Evolutionary conservation across 1,140 invertebrate species (phyloP).

Genomic region (Zaprionus capensis): DNA sequence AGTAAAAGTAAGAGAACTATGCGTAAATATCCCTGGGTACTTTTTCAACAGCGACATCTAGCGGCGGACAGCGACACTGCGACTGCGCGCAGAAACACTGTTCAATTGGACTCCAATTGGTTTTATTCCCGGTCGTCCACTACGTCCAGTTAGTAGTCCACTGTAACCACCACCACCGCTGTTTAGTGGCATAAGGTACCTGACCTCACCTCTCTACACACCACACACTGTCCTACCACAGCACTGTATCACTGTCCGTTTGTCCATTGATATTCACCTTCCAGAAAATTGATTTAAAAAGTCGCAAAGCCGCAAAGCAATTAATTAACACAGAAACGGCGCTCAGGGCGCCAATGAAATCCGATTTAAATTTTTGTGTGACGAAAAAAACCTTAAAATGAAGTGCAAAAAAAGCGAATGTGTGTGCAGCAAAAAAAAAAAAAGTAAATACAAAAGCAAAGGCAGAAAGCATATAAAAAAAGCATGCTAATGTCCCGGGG

Average conservation of each 20-base stretch:
- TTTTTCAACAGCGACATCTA: constrained; percentile 44
- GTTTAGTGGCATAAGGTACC: not conserved
- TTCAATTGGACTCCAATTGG: not conserved
- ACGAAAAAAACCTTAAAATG: constrained; percentile 1
- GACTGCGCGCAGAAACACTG: not conserved
- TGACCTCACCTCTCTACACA: not conserved
- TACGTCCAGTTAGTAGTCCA: not conserved
- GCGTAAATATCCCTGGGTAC: constrained; percentile 37
- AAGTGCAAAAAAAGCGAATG: constrained; percentile 17
- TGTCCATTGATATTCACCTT: constrained; percentile 4
- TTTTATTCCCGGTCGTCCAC: not conserved
- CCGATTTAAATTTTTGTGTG: constrained; percentile 38
- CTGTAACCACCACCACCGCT: not conserved
- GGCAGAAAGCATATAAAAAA: constrained; percentile 33
- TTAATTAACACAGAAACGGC: constrained; percentile 45
- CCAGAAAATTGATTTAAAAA: constrained; percentile 55
- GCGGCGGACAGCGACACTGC: not conserved
- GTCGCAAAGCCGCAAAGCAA: constrained; percentile 47
- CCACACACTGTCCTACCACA: no score
- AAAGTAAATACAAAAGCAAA: constrained; percentile 17
- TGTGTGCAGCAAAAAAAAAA: not conserved
- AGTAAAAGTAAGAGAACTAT: constrained; percentile 31
- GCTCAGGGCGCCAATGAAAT: constrained; percentile 31
- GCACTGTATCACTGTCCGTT: not conserved
- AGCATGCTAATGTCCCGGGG: constrained; percentile 40